phyloP scores from a whole-genome alignment of 2,113 vertebrate species.

The Xenopus laevis region DNA sequence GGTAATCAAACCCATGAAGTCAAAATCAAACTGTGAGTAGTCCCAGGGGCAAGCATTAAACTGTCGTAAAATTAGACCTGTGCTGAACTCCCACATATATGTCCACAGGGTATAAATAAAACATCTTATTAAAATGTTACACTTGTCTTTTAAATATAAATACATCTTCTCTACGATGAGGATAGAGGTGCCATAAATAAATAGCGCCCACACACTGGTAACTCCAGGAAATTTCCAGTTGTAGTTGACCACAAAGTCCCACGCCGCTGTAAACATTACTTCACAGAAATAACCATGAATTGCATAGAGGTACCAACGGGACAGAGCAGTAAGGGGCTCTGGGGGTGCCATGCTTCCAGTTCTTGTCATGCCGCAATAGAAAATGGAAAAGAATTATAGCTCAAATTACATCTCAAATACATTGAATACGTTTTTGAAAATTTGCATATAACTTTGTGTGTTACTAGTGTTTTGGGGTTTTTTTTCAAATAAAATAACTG shows the following conservation, averaged over 20 bases:
- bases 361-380: no score
- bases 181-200: slow-evolving; percentile 98
- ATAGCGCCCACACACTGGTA: slow-evolving; percentile 95
- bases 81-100: slow-evolving; percentile 94
- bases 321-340: slow-evolving; percentile 85
- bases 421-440: no score
- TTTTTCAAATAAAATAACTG: no score
- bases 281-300: slow-evolving; percentile 98
- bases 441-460: no score
- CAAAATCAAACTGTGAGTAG: slow-evolving; percentile 94
- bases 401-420: no score
- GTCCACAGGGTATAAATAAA: slow-evolving; percentile 95
- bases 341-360: slow-evolving; percentile 64
- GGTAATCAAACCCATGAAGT: slow-evolving; percentile 96
- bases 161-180: slow-evolving; percentile 96
- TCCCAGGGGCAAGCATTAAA: slow-evolving; percentile 97
- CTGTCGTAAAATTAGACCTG: slow-evolving; percentile 87
- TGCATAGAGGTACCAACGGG: slow-evolving; percentile 96
- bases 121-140: slow-evolving; percentile 84
- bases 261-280: slow-evolving; percentile 97
- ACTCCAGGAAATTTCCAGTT: slow-evolving; percentile 98
- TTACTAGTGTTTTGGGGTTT: no score
- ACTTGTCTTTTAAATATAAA: slow-evolving; percentile 77
- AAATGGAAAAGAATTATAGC: no score
- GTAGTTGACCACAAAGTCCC: slow-evolving; percentile 92